Evolutionary conservation across 2,888 invertebrate species (phyloP).

Genomic region (Coelinius sp.): DNA sequence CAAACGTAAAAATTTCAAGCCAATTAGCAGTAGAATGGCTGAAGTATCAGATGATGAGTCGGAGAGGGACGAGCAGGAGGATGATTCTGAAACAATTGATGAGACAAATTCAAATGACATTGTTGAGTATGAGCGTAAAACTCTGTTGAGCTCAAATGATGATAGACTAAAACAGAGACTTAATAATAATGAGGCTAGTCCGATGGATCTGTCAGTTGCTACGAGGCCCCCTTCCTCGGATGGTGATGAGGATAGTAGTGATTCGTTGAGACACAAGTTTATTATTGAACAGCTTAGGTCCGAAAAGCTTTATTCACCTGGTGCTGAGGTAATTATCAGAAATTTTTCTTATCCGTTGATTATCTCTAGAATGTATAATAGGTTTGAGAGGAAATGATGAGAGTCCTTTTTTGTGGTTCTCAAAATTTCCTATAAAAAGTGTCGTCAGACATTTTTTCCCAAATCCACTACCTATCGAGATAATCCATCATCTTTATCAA

Average conservation of each 20-base stretch:
- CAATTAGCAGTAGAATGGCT: slow-evolving; percentile 70
- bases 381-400: neutral
- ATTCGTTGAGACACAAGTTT: slow-evolving; percentile 67
- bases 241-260: slow-evolving; percentile 64
- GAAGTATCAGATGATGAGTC: slow-evolving; percentile 69
- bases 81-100: slow-evolving; percentile 43
- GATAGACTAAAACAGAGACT: slow-evolving; percentile 60
- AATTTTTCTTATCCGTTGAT: no score
- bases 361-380: neutral
- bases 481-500: neutral
- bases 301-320: slow-evolving; percentile 66
- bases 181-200: slow-evolving; percentile 66
- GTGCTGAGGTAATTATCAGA: slow-evolving; percentile 61
- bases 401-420: neutral
- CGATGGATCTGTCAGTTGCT: slow-evolving; percentile 67
- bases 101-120: slow-evolving; percentile 56
- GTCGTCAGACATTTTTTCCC: neutral
- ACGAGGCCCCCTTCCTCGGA: slow-evolving; percentile 67
- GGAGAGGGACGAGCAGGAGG: slow-evolving; percentile 52
- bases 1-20: slow-evolving; percentile 73
- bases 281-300: slow-evolving; percentile 66
- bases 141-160: slow-evolving; percentile 58
- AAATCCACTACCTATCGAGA: neutral
- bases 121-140: slow-evolving; percentile 61
- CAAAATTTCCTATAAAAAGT: neutral